Evolutionary conservation across 2,113 vertebrate species (phyloP).

Genomic region (Eubucco bourcierii): DNA sequence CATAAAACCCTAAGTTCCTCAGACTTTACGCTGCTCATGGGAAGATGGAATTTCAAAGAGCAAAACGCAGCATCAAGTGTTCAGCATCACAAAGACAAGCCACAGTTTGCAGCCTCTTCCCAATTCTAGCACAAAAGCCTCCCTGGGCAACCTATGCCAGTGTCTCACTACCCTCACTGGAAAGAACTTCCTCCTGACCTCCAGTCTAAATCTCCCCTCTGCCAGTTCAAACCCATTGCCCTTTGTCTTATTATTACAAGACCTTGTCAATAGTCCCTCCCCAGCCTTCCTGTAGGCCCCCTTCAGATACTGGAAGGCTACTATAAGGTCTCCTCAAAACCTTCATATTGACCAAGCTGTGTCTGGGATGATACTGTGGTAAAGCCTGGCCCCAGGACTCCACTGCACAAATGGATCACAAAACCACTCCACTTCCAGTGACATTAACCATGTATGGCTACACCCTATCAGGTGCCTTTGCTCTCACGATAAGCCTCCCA

Average conservation of each 20-base stretch:
- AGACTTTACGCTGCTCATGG: neutral
- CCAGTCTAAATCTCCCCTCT: too few relatives aligned
- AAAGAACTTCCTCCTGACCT: too few relatives aligned
- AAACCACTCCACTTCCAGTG: neutral
- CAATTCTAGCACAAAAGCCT: neutral
- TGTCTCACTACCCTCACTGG: too few relatives aligned
- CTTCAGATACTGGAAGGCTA: too few relatives aligned
- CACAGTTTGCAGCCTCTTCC: neutral
- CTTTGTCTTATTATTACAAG: too few relatives aligned
- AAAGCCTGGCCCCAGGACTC: neutral
- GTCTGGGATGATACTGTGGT: neutral
- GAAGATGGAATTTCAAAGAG: neutral
- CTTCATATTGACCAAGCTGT: neutral
- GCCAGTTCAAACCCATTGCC: too few relatives aligned
- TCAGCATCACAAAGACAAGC: neutral
- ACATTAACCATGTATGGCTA: neutral
- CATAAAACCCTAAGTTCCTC: neutral
- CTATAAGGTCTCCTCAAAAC: too few relatives aligned
- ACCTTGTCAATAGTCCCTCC: too few relatives aligned
- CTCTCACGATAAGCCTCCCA: neutral
- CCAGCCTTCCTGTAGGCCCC: too few relatives aligned
- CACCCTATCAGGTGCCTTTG: neutral
- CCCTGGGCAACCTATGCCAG: too few relatives aligned
- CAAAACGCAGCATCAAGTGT: neutral
- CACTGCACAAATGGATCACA: neutral